phyloP scores from a whole-genome alignment of 2,888 invertebrate genomes.

The Spodoptera littoralis region DNA sequence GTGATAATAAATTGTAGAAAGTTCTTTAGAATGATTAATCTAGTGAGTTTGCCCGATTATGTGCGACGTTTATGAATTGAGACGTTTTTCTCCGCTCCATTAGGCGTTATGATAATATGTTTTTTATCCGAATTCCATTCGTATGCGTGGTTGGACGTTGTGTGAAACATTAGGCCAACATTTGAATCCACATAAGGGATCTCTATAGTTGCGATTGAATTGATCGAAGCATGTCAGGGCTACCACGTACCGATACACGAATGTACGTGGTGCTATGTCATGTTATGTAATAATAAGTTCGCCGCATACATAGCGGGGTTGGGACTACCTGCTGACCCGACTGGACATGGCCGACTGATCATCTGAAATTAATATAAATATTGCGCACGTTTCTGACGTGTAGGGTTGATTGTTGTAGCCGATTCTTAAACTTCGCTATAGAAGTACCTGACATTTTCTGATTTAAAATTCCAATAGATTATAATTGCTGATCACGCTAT shows the following conservation, averaged over 20 bases:
- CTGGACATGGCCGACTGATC: neutral
- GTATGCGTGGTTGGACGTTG: slow-evolving; percentile 57
- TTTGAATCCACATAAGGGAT: slow-evolving; percentile 75
- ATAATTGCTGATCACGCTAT: too few relatives aligned
- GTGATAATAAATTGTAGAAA: slow-evolving; percentile 61
- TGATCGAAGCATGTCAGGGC: slow-evolving; percentile 84
- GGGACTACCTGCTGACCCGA: slow-evolving; percentile 28
- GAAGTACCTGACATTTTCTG: too few relatives aligned
- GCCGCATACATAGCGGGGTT: slow-evolving; percentile 58
- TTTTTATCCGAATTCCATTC: slow-evolving; percentile 61
- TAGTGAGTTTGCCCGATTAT: slow-evolving; percentile 47
- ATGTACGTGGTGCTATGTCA: slow-evolving; percentile 79
- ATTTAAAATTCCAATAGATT: too few relatives aligned
- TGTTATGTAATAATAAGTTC: slow-evolving; percentile 71
- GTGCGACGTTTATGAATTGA: slow-evolving; percentile 55
- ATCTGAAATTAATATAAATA: slow-evolving; percentile 11
- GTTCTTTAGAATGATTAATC: slow-evolving; percentile 56
- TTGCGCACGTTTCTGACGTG: slow-evolving; percentile 11
- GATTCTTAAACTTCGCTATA: too few relatives aligned
- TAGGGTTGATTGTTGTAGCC: neutral
- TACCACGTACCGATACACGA: slow-evolving; percentile 73
- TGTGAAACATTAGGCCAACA: slow-evolving; percentile 66
- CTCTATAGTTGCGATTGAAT: slow-evolving; percentile 73
- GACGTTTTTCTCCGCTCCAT: slow-evolving; percentile 55
- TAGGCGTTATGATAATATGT: slow-evolving; percentile 49